Conservation (phyloP, 2,888 invertebrate species). For the Lasioglossum malachurum region DNA sequence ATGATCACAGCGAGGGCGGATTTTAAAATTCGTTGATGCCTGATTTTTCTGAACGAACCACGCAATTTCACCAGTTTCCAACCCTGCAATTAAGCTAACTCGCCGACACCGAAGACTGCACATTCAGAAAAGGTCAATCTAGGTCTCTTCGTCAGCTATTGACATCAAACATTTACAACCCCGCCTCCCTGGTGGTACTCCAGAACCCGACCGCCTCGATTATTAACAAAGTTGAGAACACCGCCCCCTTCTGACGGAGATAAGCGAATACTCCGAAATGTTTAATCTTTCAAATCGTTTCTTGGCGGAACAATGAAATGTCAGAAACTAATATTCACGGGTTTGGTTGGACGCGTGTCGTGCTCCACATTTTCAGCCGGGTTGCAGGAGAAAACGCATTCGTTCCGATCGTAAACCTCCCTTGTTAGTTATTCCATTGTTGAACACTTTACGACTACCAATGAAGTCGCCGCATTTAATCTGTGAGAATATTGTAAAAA, state of each 20-base stretch:
- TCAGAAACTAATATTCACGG: neutral
- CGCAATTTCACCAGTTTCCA: neutral
- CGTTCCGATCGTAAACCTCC: neutral
- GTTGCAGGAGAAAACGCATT: neutral
- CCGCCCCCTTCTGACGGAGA: neutral
- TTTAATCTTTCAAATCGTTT: neutral
- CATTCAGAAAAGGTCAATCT: conserved; percentile 5
- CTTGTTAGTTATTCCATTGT: conserved; percentile 2
- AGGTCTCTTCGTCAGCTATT: conserved; percentile 12
- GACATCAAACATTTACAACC: conserved; percentile 2
- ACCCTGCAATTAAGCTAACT: neutral
- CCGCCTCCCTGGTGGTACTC: conserved; percentile 1
- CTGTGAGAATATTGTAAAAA: neutral
- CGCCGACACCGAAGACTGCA: neutral
- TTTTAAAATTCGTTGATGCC: neutral
- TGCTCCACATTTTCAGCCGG: neutral
- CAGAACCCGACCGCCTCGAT: conserved; percentile 10
- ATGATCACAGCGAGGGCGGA: neutral
- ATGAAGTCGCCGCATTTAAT: neutral
- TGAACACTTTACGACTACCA: neutral
- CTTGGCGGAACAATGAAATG: neutral
- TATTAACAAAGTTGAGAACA: conserved; percentile 16
- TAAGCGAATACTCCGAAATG: conserved; percentile 8
- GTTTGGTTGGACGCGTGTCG: neutral
- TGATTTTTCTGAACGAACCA: neutral